Base-by-base conservation (phyloP, 2,797 vertebrate genomes). In the Cryptoprocta ferox region DNA sequence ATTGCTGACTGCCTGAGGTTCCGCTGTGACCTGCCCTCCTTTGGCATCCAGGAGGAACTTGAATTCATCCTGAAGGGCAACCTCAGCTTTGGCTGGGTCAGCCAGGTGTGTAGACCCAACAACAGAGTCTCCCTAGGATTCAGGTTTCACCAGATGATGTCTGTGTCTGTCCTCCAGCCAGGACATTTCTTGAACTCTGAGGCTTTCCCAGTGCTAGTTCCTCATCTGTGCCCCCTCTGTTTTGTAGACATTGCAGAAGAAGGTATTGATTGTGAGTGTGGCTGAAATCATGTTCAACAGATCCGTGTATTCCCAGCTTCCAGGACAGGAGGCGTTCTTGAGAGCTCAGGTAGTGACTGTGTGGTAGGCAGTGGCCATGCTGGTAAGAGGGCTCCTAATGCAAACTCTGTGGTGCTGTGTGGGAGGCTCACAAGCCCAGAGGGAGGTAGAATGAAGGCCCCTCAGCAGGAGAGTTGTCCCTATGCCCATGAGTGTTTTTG, bases 71-170 rank as follows among this genome's bases (percentile, higher is more conserved):
- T 99, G 91, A 98, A 76, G 98, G 99, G 99, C 48, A 82, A 98
- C 98, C 92, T 99, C 21, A 99, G 98, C 85, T 99, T 99, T 13
- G 71, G 53, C 39, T 99, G 99, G 99, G 97, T 97, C 91, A 95
- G 78, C 19, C 95, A 98, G 98, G 98, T 98, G 39, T 1, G 78
- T 84, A 53, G 66, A 73, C 15, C 53, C 89, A 59, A 35, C 0
- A 7, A 71, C 73, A 95, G 35, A 37, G 19, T 21, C 30, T 8
- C 1, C 30, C 59, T 84, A 1, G 1, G 7, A 48, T 30, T n/a
- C 65, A 24, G 7, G 45, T 3, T 15, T 50, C 6, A 10, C 63
- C 66, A 32, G 26, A 3, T 14, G 5, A 56, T 18, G 42, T 56
- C 78, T 53, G 28, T 30, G 68, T 45, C 73, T 15, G 0, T 10